Conservation (phyloP, 1,140 invertebrate genomes). For the Zaprionus davidi region DNA sequence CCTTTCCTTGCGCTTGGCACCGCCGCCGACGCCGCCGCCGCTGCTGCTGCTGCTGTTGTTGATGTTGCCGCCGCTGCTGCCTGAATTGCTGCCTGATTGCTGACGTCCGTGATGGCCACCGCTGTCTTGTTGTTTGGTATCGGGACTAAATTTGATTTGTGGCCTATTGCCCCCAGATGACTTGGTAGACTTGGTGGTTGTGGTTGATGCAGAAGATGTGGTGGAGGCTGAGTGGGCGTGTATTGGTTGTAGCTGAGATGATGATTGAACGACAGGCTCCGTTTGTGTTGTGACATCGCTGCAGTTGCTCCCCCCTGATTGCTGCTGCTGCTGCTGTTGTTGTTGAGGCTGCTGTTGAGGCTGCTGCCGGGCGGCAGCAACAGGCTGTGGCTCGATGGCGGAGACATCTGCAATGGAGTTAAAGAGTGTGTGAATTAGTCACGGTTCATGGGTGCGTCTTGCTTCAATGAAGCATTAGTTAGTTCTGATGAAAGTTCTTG, state of each 20-base stretch:
- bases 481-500: slow-evolving; percentile 43
- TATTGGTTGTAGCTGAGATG: slow-evolving; percentile 88
- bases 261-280: slow-evolving; percentile 88
- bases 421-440: slow-evolving; percentile 11
- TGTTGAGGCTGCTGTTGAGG: slow-evolving; percentile 46
- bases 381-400: slow-evolving; percentile 80
- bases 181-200: slow-evolving; percentile 84
- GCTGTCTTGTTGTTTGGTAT: slow-evolving; percentile 83
- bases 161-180: slow-evolving; percentile 79
- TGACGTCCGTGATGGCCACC: slow-evolving; percentile 62
- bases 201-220: slow-evolving; percentile 85
- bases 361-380: slow-evolving; percentile 61
- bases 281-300: slow-evolving; percentile 86
- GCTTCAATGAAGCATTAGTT: slow-evolving; percentile 37
- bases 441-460: not conserved
- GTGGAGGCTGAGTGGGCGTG: slow-evolving; percentile 86
- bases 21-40: slow-evolving; percentile 51
- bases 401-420: slow-evolving; percentile 85
- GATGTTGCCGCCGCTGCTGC: slow-evolving; percentile 44
- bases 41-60: slow-evolving; percentile 49
- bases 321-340: slow-evolving; percentile 28
- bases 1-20: slow-evolving; percentile 83
- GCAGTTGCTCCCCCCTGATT: slow-evolving; percentile 30
- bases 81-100: slow-evolving; percentile 52
- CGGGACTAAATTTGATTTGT: slow-evolving; percentile 84